Evolutionary conservation across 2,113 vertebrate species (phyloP).

Genomic region (Indri indri): DNA sequence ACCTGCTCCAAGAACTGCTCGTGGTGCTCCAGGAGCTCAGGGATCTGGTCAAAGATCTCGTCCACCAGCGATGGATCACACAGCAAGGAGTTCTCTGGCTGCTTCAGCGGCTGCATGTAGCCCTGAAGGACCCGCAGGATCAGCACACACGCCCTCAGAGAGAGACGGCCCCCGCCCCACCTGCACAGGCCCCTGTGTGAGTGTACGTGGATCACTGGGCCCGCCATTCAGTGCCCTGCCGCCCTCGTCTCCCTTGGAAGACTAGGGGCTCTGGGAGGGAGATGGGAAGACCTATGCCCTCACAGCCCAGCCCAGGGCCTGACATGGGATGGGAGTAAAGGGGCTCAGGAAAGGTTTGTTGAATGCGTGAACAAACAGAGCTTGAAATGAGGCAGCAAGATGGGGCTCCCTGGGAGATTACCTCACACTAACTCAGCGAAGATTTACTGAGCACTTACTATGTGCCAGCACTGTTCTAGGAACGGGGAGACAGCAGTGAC

Average conservation of each 20-base stretch:
- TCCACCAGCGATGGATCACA: conserved; percentile 96
- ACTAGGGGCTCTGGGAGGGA: not conserved
- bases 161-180: not conserved
- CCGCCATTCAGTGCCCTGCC: not conserved
- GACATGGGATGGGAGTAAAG: not conserved
- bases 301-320: not conserved
- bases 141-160: not conserved
- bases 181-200: not conserved
- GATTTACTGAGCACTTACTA: not conserved
- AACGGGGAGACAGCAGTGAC: not conserved
- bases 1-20: conserved; percentile 97
- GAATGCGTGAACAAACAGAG: not conserved
- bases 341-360: not conserved
- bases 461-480: not conserved
- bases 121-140: conserved; percentile 82
- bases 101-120: conserved; percentile 98
- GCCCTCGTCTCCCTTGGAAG: not conserved
- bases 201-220: too few species aligned
- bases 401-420: not conserved
- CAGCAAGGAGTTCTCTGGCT: conserved; percentile 92
- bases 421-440: not conserved
- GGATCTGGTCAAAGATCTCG: conserved; percentile 98
- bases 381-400: not conserved
- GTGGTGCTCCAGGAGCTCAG: conserved; percentile 97
- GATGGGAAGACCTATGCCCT: not conserved